phyloP scores from a whole-genome alignment of 2,888 invertebrate species.

The Nudaria mundana region DNA sequence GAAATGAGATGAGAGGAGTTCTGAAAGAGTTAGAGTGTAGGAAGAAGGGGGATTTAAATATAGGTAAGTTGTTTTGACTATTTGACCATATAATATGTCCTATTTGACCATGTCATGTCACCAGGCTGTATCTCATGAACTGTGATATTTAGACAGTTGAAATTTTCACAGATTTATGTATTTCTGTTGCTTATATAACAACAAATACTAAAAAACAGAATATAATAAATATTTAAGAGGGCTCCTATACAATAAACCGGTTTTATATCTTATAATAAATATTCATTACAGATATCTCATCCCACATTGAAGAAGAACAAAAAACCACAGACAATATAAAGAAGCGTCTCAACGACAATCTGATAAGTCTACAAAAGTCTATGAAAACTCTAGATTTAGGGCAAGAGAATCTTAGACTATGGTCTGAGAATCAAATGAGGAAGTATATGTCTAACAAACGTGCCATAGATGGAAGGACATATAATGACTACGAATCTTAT shows the following conservation, averaged over 20 bases:
- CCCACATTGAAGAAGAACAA: slow-evolving; percentile 45
- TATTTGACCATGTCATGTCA: no score
- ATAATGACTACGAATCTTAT: slow-evolving; percentile 49
- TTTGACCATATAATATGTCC: no score
- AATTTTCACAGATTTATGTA: no score
- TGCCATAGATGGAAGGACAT: slow-evolving; percentile 49
- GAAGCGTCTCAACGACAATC: slow-evolving; percentile 53
- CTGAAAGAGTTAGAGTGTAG: slow-evolving; percentile 22
- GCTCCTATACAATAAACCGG: no score
- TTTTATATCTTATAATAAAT: no score
- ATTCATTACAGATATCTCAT: slow-evolving; percentile 46
- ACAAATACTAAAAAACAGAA: no score
- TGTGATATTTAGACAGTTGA: no score
- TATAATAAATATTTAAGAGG: no score
- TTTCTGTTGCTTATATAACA: no score
- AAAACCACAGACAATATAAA: slow-evolving; percentile 54
- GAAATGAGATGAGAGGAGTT: slow-evolving; percentile 22
- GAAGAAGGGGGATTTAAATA: slow-evolving; percentile 14
- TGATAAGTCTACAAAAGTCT: slow-evolving; percentile 49
- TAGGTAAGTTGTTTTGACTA: slow-evolving; percentile 42
- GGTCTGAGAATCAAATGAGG: slow-evolving; percentile 48
- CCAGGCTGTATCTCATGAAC: no score
- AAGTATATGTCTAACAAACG: slow-evolving; percentile 50
- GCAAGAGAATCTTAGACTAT: slow-evolving; percentile 51
- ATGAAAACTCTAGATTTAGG: slow-evolving; percentile 47